Base-by-base conservation (phyloP, 1,140 invertebrate genomes). In the Drosophila truncata region DNA sequence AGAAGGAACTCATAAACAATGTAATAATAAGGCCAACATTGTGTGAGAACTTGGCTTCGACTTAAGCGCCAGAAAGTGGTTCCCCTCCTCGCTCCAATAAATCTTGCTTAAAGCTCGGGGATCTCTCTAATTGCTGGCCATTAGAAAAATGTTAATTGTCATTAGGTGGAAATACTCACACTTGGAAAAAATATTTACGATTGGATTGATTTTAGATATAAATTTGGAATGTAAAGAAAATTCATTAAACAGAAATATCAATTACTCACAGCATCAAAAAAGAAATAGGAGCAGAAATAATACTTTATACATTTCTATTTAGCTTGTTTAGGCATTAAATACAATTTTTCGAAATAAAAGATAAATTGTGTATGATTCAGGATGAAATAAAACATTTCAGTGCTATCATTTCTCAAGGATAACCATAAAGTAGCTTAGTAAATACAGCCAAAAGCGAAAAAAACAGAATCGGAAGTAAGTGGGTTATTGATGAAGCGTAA, bases 81-180 rank as follows among this genome's bases (percentile, higher is more conserved):
- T 54, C 37, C 52, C 37, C 33, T 29, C 37, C 33, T 23, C 63
- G 37, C 52, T 63, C 41, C 50, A 78, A 88, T 88, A 88, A 88
- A 88, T 88, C 84, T 84, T 78, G 73, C 78, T 84, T 88, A 81
- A 88, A 76, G 80, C 85, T 35, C n/a, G 50, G 23, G 50, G 35
- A 75, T 64, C 67, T 39, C 66, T 72, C 76, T 90, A 90, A 90
- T 90, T 90, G 86, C 72, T 49, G 66, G 57, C 66, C 70, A 85
- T 91, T 90, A 78, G 79, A 88, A 88, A 80, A 85, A 85, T 82
- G 81, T 79, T 90, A 90, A 90, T 90, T 90, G 85, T 76, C 75
- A 90, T 90, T 88, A 74, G 44, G 42, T 18, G 29, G 41, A 58
- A 27, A 29, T 20, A 41, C 11, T 11, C 0, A 37, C 52, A 55